These are phyloP conservation scores for Trichonephila clavipes DNA, from an alignment of 1,140 invertebrate species.

Conservation along the genomic window DNA sequence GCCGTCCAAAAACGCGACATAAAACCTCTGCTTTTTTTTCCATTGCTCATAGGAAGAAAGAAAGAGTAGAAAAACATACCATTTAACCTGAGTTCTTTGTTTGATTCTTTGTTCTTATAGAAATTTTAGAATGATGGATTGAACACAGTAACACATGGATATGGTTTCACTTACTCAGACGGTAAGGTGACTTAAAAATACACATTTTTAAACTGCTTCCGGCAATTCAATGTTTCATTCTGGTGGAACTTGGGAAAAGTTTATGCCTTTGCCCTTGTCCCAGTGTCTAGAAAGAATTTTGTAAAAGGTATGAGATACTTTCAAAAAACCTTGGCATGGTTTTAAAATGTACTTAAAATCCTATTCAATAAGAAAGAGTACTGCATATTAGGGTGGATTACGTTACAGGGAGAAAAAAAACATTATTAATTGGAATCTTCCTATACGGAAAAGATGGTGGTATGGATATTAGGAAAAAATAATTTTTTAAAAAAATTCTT, in stretches of 20 bases:
- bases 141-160: neutral
- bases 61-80: neutral
- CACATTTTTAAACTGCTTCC: constrained; percentile 2
- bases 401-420: no score
- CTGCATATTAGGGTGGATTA: no score
- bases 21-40: neutral
- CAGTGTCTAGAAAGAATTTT: neutral
- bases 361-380: no score
- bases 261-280: neutral
- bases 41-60: neutral
- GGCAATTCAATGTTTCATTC: constrained; percentile 4
- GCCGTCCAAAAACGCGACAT: neutral
- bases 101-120: neutral
- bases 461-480: no score
- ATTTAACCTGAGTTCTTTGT: constrained; percentile 12
- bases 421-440: no score
- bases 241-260: neutral
- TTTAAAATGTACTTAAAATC: no score
- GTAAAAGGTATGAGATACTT: neutral
- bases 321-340: no score
- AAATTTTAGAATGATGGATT: constrained; percentile 23
- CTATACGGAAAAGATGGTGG: no score
- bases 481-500: no score
- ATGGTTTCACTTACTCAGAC: neutral
- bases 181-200: constrained; percentile 4